Base-by-base conservation (phyloP, 2,888 invertebrate genomes). In the Marasmarcha lunaedactyla region DNA sequence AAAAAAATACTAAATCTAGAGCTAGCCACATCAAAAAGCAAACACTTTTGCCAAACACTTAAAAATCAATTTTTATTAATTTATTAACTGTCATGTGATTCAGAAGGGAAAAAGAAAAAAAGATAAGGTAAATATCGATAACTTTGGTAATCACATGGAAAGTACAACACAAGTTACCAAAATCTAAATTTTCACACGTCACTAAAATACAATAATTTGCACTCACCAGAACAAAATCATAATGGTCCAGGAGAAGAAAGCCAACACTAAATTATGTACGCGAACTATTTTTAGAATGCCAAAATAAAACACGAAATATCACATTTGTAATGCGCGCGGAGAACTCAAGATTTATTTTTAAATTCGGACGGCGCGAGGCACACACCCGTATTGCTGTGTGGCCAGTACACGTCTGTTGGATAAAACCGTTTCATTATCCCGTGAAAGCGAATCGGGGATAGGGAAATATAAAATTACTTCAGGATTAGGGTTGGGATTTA, bases 391-490 rank as follows among this genome's bases (percentile, higher is more conserved):
- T 9, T 11, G 30, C 11, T 30, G 30, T 11, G 30, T n/a, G 30
- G 30, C 11, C 30, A 11, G 11, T 11, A 30, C 3, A 30, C 30
- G 30, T 30, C n/a, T 30, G 20, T 20, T 20, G 30, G n/a, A 30
- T 30, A 30, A 30, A 30, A 30, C 11, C 2, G 11, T 30, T 30
- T 30, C 11, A 30, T 7, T 30, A 30, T 30, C 9, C 30, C 30
- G 11, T 11, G 30, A 30, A 30, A 30, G 30, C 30, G 30, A 30
- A 30, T 30, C 30, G 4, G 30, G 30, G 30, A 30, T 30, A 9
- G 30, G 30, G 30, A 30, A 30, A 30, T 30, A 30, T 30, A 30
- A 30, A 30, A 30, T 30, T 30, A 30, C 30, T 30, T 11, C 11
- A n/a, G 30, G n/a, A n/a, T 30, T n/a, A 30, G 30, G 9, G 30